Conservation (phyloP, 2,888 invertebrate species). For the Stictocephala bisonia region DNA sequence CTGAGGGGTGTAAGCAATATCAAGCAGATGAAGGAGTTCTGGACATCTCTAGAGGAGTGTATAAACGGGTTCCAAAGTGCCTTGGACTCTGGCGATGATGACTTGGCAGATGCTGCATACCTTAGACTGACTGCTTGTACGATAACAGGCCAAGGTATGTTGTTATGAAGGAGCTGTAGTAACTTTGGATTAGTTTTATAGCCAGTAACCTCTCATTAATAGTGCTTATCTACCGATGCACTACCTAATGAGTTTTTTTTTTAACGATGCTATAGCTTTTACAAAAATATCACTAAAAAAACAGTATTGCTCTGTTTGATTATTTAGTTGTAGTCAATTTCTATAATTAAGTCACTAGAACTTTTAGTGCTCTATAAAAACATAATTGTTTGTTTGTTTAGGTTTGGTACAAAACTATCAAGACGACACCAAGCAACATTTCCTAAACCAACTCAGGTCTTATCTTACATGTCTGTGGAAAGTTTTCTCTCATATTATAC, state of each 20-base stretch:
- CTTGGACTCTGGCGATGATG: not conserved
- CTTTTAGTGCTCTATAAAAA: too few species aligned
- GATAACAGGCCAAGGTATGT: not conserved
- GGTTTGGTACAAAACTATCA: constrained; percentile 28
- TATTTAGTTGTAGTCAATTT: too few species aligned
- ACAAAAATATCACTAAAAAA: too few species aligned
- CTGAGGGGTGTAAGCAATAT: not conserved
- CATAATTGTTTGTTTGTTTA: too few species aligned
- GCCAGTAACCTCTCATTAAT: too few species aligned
- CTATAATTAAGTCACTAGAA: too few species aligned
- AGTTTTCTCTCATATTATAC: not conserved
- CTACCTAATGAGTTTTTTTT: too few species aligned
- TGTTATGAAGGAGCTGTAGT: too few species aligned
- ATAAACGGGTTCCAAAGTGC: not conserved
- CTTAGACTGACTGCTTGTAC: not conserved
- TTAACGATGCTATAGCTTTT: too few species aligned
- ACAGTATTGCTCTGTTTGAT: too few species aligned
- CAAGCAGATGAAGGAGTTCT: not conserved
- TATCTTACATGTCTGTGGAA: constrained; percentile 30
- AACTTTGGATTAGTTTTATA: too few species aligned
- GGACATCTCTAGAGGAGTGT: not conserved
- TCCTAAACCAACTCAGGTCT: constrained; percentile 16
- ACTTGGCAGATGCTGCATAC: constrained; percentile 23
- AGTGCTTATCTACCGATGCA: too few species aligned
- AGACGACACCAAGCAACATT: constrained; percentile 26